Conservation (phyloP, 2,797 vertebrate genomes). For the Centropyge bicolor region DNA sequence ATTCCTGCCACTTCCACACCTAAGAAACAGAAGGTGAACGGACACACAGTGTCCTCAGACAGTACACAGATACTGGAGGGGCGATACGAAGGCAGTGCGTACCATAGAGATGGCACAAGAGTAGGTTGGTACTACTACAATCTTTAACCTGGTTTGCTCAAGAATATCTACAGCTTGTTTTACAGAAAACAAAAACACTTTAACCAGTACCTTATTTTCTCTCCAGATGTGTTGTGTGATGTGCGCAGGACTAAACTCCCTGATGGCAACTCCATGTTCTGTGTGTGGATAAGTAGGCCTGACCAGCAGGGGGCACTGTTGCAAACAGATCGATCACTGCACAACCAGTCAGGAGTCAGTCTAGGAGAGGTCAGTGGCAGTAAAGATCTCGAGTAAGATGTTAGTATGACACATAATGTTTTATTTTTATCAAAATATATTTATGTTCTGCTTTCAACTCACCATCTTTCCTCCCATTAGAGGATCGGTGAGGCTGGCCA, state of each 20-base stretch:
- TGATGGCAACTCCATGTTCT: conserved; percentile 85
- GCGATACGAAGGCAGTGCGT: conserved; percentile 86
- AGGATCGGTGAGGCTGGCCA: conserved; percentile 71
- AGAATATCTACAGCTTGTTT: not conserved
- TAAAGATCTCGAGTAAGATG: not conserved
- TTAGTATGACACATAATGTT: not conserved
- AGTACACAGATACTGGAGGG: conserved; percentile 86
- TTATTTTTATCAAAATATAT: not conserved
- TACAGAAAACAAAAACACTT: not conserved
- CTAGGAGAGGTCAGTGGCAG: conserved; percentile 86
- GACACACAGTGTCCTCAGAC: conserved; percentile 17
- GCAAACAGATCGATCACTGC: conserved; percentile 76
- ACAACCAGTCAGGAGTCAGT: conserved; percentile 81
- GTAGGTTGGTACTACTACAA: conserved; percentile 82
- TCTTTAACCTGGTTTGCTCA: not conserved
- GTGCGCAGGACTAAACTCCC: conserved; percentile 83
- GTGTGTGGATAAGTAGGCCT: conserved; percentile 90
- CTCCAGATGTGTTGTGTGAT: conserved; percentile 89
- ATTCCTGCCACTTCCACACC: conserved; percentile 91
- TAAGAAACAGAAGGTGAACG: conserved; percentile 75
- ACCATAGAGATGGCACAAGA: conserved; percentile 90
- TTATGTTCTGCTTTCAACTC: not conserved
- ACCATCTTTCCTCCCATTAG: conserved; percentile 45
- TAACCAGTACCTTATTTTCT: not conserved
- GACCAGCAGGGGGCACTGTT: conserved; percentile 81